Conservation (phyloP, 2,888 invertebrate species). For the Sinotaia quadrata region DNA sequence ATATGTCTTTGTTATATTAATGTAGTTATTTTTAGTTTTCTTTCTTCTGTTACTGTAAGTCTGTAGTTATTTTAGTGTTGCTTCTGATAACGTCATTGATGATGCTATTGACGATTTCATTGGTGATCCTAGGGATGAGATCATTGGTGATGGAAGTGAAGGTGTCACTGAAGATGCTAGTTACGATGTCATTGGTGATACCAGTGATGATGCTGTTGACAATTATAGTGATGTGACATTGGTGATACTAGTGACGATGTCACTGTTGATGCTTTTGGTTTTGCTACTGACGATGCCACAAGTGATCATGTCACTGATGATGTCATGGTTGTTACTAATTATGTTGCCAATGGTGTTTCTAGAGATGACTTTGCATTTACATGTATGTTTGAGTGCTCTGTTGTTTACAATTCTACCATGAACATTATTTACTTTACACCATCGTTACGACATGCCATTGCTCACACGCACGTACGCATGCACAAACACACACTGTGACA, state of each 20-base stretch:
- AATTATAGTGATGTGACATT: not conserved
- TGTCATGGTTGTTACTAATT: not conserved
- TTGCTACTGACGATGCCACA: conserved; percentile 4
- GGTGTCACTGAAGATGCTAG: not conserved
- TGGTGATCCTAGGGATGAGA: not conserved
- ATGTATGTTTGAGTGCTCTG: too few species aligned
- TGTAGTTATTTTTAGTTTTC: too few species aligned
- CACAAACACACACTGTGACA: too few species aligned
- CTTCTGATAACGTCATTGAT: not conserved
- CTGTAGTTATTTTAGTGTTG: not conserved
- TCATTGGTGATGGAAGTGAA: not conserved
- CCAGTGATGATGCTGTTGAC: conserved; percentile 8
- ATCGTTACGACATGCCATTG: too few species aligned
- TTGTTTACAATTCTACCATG: too few species aligned
- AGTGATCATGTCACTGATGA: conserved; percentile 4
- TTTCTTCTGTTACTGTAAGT: too few species aligned
- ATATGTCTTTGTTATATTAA: too few species aligned
- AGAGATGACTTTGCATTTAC: not conserved
- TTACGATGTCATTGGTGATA: conserved; percentile 6
- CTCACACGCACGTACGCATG: too few species aligned
- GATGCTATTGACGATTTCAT: not conserved
- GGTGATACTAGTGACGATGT: conserved; percentile 3
- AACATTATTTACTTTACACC: too few species aligned
- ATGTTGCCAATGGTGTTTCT: not conserved
- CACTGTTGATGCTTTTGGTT: not conserved